Evolutionary conservation across 2,797 vertebrate species (phyloP), one percentile per base, ranked within the genome.

Genomic region (Myotis vivesi): DNA sequence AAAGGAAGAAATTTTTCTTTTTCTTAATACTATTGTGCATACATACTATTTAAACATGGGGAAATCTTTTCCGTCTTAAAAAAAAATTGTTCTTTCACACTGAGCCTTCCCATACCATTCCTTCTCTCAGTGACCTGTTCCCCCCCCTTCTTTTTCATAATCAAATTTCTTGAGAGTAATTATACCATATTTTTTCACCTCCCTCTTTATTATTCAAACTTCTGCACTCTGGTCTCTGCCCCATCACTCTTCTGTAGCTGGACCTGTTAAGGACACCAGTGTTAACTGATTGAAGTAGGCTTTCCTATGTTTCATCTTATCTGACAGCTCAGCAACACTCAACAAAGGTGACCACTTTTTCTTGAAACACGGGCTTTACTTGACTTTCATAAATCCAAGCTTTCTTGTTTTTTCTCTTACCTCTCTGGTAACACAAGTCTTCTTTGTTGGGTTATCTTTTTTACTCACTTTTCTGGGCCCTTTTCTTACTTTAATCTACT

Each of bases 21-120:
- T 53, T 59, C 17, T 72, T 84, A 68, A 30, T 81, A 1, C 51
- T 71, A 1, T 81, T 49, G 13, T 69, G 17, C 30, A 51, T 81
- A 92, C 46, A 51, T 82, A 57, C 44, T n/a, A 22, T 94, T 95
- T 92, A 91, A 80, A 91, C 30, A n/a, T 76, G 38, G 3, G 64
- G 46, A 57, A 92, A 41, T 81, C 15, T 30, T 51, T 91, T 51
- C 55, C 49, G 49, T 33, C 28, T 59, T 92, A 57, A 73, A 73
- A 72, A 85, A 85, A 89, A 46, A 46, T 36, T 10, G 20, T 28
- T 19, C 9, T 46, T 55, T 88, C 75, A 81, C 19, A 55, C n/a
- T 23, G 20, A 57, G 38, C 30, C 53, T 96, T 84, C 64, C 25
- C 15, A 49, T 15, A 41, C 11, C 10, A 16, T 89, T 89, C 19